These are phyloP conservation scores for Anoplius nigerrimus DNA, from an alignment of 2,888 invertebrate genomes.

Conservation along the genomic window DNA sequence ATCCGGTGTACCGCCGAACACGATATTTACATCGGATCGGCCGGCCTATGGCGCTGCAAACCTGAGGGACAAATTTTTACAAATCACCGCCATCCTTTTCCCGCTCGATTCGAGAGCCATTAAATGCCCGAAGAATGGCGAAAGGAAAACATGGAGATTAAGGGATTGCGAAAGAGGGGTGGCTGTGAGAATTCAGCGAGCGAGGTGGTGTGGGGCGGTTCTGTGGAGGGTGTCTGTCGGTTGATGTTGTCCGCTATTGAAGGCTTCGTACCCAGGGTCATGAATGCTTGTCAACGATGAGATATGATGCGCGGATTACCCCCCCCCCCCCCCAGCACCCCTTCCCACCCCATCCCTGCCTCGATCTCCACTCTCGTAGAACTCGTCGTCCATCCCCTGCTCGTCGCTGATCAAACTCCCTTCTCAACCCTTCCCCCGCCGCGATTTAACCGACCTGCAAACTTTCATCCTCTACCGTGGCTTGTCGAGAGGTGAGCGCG, in stretches of 20 bases:
- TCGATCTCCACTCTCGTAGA: constrained; percentile 45
- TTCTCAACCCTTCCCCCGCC: constrained; percentile 18
- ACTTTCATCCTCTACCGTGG: background rate
- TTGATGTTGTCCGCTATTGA: constrained; percentile 67
- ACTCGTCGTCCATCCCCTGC: constrained; percentile 64
- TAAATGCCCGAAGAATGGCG: no score
- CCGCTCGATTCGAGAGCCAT: no score
- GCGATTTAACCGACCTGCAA: background rate
- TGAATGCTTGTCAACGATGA: constrained; percentile 71
- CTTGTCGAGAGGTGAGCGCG: no score
- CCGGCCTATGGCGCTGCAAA: no score
- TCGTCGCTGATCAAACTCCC: constrained; percentile 23
- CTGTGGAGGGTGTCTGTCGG: constrained; percentile 54
- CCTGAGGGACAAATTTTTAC: no score
- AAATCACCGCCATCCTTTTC: no score
- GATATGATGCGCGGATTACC: constrained; percentile 70
- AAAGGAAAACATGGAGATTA: constrained; percentile 6
- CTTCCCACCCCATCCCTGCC: constrained; percentile 43
- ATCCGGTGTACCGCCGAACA: background rate
- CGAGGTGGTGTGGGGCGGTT: no score
- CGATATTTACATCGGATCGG: background rate
- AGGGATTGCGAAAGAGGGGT: constrained; percentile 6
- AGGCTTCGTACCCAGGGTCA: constrained; percentile 59
- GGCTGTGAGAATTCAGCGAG: constrained; percentile 2
- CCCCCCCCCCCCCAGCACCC: constrained; percentile 40